A percentile compares a stretch with the other conserved stretches of the same genome.
phyloP scores from a whole-genome alignment of 2,113 vertebrate species.

The Bothrops jararaca region DNA sequence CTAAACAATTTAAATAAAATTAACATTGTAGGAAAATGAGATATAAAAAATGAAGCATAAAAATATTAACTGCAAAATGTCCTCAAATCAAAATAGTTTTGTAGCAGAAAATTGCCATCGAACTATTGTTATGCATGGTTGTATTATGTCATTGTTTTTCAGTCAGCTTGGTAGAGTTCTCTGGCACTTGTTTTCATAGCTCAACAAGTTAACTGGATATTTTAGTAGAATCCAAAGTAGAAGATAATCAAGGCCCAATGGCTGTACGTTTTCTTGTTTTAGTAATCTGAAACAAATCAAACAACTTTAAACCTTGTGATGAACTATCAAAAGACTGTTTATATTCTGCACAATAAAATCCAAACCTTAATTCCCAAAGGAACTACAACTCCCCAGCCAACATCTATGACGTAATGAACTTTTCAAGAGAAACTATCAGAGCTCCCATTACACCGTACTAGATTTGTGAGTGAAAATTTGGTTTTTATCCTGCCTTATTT shows the following conservation, averaged over 20 bases:
- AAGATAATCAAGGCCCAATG: background rate
- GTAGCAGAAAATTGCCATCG: background rate
- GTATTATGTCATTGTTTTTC: background rate
- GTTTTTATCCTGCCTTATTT: background rate
- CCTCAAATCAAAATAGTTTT: background rate
- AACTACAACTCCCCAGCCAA: background rate
- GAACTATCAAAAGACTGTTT: background rate
- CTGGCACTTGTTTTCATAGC: background rate
- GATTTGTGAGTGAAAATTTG: background rate
- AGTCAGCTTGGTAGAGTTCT: background rate
- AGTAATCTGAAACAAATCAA: background rate
- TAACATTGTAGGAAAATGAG: background rate
- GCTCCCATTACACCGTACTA: background rate
- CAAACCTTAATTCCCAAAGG: background rate
- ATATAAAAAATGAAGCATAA: no score
- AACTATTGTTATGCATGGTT: background rate
- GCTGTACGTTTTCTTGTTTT: background rate
- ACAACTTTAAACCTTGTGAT: background rate
- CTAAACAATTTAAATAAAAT: background rate
- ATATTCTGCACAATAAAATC: background rate
- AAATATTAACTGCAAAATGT: background rate
- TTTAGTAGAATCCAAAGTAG: background rate
- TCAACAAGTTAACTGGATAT: background rate
- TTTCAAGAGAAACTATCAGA: background rate
- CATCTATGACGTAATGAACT: background rate